Conservation (phyloP, 2,797 vertebrate species). For the Gouania willdenowi region DNA sequence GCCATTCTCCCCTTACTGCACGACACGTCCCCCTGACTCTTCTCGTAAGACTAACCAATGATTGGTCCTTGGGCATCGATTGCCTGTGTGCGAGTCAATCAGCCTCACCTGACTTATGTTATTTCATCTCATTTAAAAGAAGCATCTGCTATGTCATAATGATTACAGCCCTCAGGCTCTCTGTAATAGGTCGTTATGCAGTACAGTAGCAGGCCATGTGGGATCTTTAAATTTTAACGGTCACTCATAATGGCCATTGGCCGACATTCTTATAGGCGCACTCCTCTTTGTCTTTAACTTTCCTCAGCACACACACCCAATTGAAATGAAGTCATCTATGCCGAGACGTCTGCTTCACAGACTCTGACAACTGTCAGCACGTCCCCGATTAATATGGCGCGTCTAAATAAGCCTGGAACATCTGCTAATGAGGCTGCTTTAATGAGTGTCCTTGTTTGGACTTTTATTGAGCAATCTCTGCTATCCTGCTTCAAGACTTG, state of each 20-base stretch:
- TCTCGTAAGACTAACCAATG: too few species aligned
- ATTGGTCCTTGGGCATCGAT: conserved; percentile 43
- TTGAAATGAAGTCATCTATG: conserved; percentile 46
- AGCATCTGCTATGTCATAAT: conserved; percentile 38
- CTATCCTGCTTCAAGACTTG: conserved; percentile 41
- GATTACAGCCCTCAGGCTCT: conserved; percentile 24
- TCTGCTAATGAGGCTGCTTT: conserved; percentile 62
- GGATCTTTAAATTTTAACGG: conserved; percentile 14
- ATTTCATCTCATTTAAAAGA: conserved; percentile 43
- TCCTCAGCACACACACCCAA: conserved; percentile 27
- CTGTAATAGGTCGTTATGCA: conserved; percentile 6
- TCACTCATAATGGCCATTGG: conserved; percentile 3
- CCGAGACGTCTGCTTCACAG: conserved; percentile 37
- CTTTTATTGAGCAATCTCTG: conserved; percentile 71
- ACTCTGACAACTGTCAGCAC: conserved; percentile 51
- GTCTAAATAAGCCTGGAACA: conserved; percentile 65
- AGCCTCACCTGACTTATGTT: conserved; percentile 24
- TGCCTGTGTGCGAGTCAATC: conserved; percentile 39
- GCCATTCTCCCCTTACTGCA: too few species aligned
- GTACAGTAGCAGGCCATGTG: not conserved
- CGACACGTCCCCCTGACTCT: too few species aligned
- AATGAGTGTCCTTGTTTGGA: conserved; percentile 72
- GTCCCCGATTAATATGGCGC: conserved; percentile 44
- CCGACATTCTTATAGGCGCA: not conserved
- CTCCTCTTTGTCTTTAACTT: conserved; percentile 16